Conservation (phyloP, 2,797 vertebrate genomes). For the Tinamus major region DNA sequence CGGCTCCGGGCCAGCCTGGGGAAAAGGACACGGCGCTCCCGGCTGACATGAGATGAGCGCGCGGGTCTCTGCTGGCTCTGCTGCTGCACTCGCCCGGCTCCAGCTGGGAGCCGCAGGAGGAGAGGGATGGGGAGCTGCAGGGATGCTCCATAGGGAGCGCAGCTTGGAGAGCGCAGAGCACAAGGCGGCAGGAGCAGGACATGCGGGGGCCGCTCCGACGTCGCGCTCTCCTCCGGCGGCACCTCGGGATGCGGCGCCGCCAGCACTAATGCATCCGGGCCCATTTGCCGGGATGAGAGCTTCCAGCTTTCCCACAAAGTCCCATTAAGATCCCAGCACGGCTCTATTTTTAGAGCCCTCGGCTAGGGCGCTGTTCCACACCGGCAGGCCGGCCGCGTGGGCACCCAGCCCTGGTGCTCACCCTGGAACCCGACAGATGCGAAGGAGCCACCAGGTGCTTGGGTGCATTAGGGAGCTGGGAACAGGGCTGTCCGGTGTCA, state of each 20-base stretch:
- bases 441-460: not conserved
- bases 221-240: slow-evolving; percentile 21
- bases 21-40: no score
- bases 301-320: slow-evolving; percentile 77
- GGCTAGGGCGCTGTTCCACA: slow-evolving; percentile 41
- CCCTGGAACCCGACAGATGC: not conserved
- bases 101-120: no score
- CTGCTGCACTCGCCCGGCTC: no score
- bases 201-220: no score
- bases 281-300: slow-evolving; percentile 72
- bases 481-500: not conserved
- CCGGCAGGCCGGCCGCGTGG: not conserved
- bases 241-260: slow-evolving; percentile 72
- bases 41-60: no score
- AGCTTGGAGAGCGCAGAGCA: no score
- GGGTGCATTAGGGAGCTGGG: not conserved
- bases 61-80: no score
- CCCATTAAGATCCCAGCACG: slow-evolving; percentile 72
- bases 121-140: no score
- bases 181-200: no score
- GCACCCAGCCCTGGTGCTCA: no score
- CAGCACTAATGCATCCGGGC: slow-evolving; percentile 74
- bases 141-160: no score
- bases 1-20: no score
- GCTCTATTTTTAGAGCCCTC: slow-evolving; percentile 70